Percentiles rank a stretch among this genome's conserved stretches.
Evolutionary conservation across 2,888 invertebrate genomes (phyloP).

Genomic region (Pterobdella sp.): DNA sequence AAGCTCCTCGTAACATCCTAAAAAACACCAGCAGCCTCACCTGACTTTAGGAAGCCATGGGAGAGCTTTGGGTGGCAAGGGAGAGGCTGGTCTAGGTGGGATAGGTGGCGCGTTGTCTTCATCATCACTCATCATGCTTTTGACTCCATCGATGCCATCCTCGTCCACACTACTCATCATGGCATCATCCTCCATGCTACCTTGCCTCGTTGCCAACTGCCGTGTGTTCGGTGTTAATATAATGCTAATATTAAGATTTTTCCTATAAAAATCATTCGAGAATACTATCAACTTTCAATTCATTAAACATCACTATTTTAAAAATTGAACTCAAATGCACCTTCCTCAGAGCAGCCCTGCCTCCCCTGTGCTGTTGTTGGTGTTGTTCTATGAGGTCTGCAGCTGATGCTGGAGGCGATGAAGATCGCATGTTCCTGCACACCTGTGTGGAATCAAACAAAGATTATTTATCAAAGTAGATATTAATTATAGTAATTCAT

Average conservation of each 20-base stretch:
- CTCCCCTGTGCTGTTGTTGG: conserved; percentile 42
- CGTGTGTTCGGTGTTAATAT: no score
- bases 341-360: conserved; percentile 46
- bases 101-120: conserved; percentile 54
- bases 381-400: conserved; percentile 60
- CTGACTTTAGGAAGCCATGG: conserved; percentile 92
- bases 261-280: no score
- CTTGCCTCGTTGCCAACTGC: conserved; percentile 81
- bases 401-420: conserved; percentile 86
- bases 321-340: conserved; percentile 41
- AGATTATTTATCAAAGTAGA: no score
- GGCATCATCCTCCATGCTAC: conserved; percentile 68
- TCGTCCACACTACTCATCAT: conserved; percentile 56
- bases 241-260: no score
- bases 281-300: no score
- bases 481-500: no score
- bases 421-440: conserved; percentile 84
- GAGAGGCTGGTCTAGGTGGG: conserved; percentile 60
- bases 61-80: conserved; percentile 57
- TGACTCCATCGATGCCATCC: conserved; percentile 23
- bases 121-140: conserved; percentile 64
- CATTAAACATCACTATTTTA: no score
- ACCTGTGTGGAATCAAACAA: conserved; percentile 56
- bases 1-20: background rate
- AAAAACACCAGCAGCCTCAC: conserved; percentile 36